phyloP scores from a whole-genome alignment of 2,113 vertebrate genomes.

The Neomonachus schauinslandi region DNA sequence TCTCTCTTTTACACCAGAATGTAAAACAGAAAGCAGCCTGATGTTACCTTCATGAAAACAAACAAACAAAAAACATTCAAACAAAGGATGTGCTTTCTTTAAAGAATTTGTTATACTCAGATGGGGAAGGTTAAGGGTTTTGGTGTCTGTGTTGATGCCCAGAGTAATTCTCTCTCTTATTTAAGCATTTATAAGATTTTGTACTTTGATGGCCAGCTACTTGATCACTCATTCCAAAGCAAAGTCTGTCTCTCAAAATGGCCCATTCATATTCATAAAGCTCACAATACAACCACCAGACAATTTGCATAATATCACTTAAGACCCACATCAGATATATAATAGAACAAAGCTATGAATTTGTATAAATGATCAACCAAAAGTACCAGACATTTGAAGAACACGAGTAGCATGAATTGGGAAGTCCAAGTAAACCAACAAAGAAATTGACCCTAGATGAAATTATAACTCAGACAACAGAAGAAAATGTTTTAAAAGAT shows the following conservation, averaged over 20 bases:
- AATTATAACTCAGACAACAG: neutral
- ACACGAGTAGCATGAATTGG: neutral
- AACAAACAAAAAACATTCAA: neutral
- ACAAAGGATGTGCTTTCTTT: neutral
- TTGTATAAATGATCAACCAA: neutral
- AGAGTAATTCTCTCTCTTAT: neutral
- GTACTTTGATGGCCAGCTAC: neutral
- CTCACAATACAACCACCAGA: neutral
- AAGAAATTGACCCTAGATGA: neutral
- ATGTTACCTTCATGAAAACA: neutral
- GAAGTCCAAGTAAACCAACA: neutral
- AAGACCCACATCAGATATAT: neutral
- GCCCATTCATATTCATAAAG: neutral
- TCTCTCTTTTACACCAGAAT: neutral
- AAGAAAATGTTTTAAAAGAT: conserved; percentile 9
- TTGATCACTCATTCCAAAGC: neutral
- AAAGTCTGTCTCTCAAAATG: neutral
- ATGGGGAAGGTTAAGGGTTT: neutral
- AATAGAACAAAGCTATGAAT: neutral
- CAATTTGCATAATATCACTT: neutral
- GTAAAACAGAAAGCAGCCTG: neutral
- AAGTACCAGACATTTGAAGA: neutral
- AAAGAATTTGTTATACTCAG: neutral
- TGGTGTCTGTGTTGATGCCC: neutral
- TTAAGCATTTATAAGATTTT: neutral